Evolutionary conservation across 2,888 invertebrate species (phyloP), one percentile per base, ranked within the genome.

Genomic region (Eulithis prunata): DNA sequence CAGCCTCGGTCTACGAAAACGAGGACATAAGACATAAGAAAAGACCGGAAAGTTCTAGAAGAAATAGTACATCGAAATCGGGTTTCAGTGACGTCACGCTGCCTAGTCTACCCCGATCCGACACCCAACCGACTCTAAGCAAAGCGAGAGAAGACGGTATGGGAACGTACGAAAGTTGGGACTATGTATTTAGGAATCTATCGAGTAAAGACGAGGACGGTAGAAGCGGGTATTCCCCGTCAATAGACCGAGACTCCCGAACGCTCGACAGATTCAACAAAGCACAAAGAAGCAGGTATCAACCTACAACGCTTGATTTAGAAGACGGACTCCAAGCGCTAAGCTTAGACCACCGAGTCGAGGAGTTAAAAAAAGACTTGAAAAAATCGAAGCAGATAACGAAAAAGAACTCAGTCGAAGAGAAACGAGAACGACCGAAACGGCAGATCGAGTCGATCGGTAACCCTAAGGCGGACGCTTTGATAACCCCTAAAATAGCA

Each of bases 111-210:
- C 92, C 93, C 0, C 79, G 93, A 1, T 93, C 93, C 0, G 93
- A 93, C 55, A 93, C 93, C 0, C 93, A 93, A 51, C 93, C 93
- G 1, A 78, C 86, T 0, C 69, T 93, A 4, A 93, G 93, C 71
- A 93, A 93, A 73, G 95, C 95, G 28, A 92, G 91, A 66, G 95
- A 95, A 72, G 95, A 95, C 70, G 95, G 95, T 0, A 94, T 95
- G 80, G 95, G 95, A 0, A 95, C 95, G 0, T 95, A 95, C 64
- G 96, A 96, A 72, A 95, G 95, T 59, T 97, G 97, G 97, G 96
- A 96, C 79, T 97, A 96, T 79, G 97, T 97, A 0, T 97, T 96
- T 80, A 94, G 95, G 74, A 96, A 96, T 80, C 88, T 97, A 45
- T 96, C 97, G 65, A 96, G 95, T 74, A 95, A 96, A 76, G 96